Conservation (phyloP, 2,113 vertebrate species). For the Gobio gobio region DNA sequence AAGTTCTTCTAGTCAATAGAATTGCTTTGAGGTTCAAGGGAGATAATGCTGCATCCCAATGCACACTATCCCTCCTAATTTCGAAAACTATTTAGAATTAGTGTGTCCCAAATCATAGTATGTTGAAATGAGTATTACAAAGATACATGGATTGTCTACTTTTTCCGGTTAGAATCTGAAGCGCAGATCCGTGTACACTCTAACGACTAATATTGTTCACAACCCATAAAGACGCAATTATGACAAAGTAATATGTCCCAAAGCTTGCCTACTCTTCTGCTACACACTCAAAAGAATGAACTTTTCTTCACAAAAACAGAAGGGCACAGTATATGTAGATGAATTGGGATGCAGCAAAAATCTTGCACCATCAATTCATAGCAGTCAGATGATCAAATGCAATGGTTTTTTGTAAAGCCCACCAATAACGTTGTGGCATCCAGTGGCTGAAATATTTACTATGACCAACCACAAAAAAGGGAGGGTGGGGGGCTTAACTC, state of each 20-base stretch:
- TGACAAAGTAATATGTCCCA: too few relatives aligned
- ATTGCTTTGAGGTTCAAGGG: background rate
- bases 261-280: too few relatives aligned
- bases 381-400: background rate
- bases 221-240: too few relatives aligned
- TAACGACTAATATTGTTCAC: too few relatives aligned
- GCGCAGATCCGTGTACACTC: too few relatives aligned
- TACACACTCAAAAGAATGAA: background rate
- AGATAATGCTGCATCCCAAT: background rate
- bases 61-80: too few relatives aligned
- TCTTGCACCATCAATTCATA: background rate
- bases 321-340: background rate
- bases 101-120: too few relatives aligned
- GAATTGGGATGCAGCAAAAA: background rate
- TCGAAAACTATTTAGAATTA: too few relatives aligned
- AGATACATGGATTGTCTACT: too few relatives aligned
- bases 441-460: background rate
- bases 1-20: background rate
- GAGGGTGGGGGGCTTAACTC: background rate
- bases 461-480: background rate
- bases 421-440: background rate
- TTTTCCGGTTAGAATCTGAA: too few relatives aligned
- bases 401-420: background rate
- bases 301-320: background rate
- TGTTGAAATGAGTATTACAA: too few relatives aligned